phyloP scores from a whole-genome alignment of 1,140 invertebrate genomes.

The Agrilus planipennis region DNA sequence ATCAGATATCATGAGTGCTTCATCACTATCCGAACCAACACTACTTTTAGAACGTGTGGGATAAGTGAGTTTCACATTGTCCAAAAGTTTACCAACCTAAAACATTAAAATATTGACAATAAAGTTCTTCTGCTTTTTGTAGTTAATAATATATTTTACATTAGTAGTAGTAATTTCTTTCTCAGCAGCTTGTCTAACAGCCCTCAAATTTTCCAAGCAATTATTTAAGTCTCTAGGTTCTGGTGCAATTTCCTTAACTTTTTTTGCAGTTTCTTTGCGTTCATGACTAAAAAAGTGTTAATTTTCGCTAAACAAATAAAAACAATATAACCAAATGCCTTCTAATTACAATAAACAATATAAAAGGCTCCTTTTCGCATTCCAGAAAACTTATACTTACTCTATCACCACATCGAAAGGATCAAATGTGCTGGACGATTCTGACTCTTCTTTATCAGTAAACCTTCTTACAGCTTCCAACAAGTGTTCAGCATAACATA shows the following conservation, averaged over 20 bases:
- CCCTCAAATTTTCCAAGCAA: neutral
- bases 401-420: too few species aligned
- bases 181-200: too few species aligned
- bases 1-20: too few species aligned
- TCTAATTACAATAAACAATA: too few species aligned
- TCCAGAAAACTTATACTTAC: conserved; percentile 22
- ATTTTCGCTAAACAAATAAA: neutral
- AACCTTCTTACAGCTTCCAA: conserved; percentile 46
- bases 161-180: too few species aligned
- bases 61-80: neutral
- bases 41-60: neutral
- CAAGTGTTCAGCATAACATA: conserved; percentile 48
- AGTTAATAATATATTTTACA: neutral
- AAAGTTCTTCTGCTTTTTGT: neutral
- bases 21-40: neutral
- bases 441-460: conserved; percentile 45
- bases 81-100: too few species aligned
- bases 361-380: too few species aligned
- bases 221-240: neutral
- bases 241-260: neutral
- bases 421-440: conserved; percentile 36
- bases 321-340: too few species aligned
- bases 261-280: neutral
- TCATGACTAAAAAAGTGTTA: neutral
- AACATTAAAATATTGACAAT: too few species aligned